phyloP scores from a whole-genome alignment of 2,888 invertebrate species.

The Xanthia icteritia region DNA sequence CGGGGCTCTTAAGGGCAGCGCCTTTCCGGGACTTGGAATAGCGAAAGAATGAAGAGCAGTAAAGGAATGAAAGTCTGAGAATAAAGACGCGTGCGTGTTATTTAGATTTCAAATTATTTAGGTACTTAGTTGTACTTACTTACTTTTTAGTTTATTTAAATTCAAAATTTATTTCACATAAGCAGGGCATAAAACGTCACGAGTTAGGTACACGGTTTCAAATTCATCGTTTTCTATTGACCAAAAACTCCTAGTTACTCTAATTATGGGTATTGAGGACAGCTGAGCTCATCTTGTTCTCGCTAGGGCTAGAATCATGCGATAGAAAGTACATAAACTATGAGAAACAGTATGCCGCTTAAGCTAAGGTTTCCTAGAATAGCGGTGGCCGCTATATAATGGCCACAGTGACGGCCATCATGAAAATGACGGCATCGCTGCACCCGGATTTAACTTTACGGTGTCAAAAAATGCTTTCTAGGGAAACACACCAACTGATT shows the following conservation, averaged over 20 bases:
- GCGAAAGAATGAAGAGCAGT: not conserved
- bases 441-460: too few species aligned
- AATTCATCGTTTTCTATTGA: not conserved
- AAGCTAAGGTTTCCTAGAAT: not conserved
- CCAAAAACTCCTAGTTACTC: not conserved
- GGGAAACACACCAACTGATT: not conserved
- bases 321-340: not conserved
- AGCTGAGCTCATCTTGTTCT: not conserved
- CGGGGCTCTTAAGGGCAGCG: conserved; percentile 34
- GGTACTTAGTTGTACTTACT: not conserved
- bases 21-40: not conserved
- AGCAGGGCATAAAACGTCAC: not conserved
- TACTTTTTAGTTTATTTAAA: not conserved
- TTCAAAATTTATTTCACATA: not conserved
- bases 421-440: too few species aligned
- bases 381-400: not conserved
- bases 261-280: too few species aligned
- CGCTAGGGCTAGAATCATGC: not conserved
- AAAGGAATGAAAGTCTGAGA: not conserved
- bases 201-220: not conserved
- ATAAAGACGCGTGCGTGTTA: not conserved
- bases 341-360: too few species aligned
- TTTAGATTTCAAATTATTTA: not conserved
- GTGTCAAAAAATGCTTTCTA: not conserved
- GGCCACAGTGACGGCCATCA: too few species aligned